Evolutionary conservation across 1,140 invertebrate species (phyloP).

Genomic region (Sitophilus oryzae): DNA sequence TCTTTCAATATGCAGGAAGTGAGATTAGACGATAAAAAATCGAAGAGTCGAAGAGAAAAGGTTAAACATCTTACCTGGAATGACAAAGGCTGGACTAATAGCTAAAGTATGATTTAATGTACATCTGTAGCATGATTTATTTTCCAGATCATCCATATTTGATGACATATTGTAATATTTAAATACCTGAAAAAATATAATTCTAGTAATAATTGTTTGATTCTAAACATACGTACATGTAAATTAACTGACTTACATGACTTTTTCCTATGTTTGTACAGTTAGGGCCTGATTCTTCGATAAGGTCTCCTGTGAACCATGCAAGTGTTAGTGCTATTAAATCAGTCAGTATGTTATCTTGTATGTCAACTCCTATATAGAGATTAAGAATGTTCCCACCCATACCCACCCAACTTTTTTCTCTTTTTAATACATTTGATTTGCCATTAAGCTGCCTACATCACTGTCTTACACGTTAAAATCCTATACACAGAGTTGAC

Average conservation of each 20-base stretch:
- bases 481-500: no score
- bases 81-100: slow-evolving; percentile 72
- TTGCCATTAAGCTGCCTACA: no score
- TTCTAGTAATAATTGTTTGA: neutral
- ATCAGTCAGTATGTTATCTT: slow-evolving; percentile 44
- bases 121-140: slow-evolving; percentile 64
- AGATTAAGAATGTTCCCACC: slow-evolving; percentile 44
- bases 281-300: slow-evolving; percentile 26
- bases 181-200: slow-evolving; percentile 42
- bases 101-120: slow-evolving; percentile 69
- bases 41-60: no score
- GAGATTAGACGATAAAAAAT: no score
- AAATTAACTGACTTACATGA: slow-evolving; percentile 27
- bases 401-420: no score
- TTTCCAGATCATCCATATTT: slow-evolving; percentile 43
- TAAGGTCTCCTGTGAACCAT: slow-evolving; percentile 51
- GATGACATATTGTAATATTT: slow-evolving; percentile 50
- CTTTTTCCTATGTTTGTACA: slow-evolving; percentile 34
- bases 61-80: slow-evolving; percentile 60
- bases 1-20: no score
- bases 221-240: neutral
- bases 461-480: no score
- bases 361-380: slow-evolving; percentile 33
- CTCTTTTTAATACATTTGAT: no score
- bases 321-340: slow-evolving; percentile 51